Evolutionary conservation across 1,140 invertebrate species (phyloP).

Genomic region (Branchinecta lynchi): DNA sequence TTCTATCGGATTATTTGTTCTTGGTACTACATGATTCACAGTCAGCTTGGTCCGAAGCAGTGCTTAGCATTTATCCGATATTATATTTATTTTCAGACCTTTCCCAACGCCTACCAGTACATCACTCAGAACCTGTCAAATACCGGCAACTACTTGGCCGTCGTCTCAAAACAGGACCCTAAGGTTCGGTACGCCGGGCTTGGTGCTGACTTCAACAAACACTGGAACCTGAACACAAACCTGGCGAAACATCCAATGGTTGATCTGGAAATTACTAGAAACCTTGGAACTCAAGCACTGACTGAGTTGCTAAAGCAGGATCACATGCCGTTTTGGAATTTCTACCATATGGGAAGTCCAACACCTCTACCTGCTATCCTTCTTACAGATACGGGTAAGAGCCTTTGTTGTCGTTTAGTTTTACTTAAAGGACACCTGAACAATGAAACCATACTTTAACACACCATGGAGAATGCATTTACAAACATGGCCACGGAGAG

Average conservation of each 20-base stretch:
- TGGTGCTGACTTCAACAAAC: not conserved
- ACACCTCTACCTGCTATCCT: conserved; percentile 30
- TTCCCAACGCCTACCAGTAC: conserved; percentile 16
- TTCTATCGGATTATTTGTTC: no score
- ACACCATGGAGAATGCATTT: no score
- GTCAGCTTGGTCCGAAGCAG: no score
- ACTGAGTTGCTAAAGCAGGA: conserved; percentile 20
- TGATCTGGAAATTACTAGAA: conserved; percentile 14
- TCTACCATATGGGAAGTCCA: conserved; percentile 12
- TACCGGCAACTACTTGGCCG: conserved; percentile 18
- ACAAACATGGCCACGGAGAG: no score
- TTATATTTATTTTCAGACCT: conserved; percentile 11
- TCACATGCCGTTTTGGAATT: conserved; percentile 20
- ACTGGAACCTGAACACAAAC: conserved; percentile 11
- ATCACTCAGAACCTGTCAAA: conserved; percentile 9
- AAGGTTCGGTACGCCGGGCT: not conserved
- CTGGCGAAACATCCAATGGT: conserved; percentile 15
- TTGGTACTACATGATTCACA: no score
- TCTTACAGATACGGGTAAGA: conserved; percentile 32
- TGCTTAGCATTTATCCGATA: no score
- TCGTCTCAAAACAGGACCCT: conserved; percentile 14
- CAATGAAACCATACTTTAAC: no score
- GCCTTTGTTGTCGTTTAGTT: no score
- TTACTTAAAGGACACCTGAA: no score
- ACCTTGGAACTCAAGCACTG: not conserved